Evolutionary conservation across 2,888 invertebrate species (phyloP).

Genomic region (Liposcelis brunnea): DNA sequence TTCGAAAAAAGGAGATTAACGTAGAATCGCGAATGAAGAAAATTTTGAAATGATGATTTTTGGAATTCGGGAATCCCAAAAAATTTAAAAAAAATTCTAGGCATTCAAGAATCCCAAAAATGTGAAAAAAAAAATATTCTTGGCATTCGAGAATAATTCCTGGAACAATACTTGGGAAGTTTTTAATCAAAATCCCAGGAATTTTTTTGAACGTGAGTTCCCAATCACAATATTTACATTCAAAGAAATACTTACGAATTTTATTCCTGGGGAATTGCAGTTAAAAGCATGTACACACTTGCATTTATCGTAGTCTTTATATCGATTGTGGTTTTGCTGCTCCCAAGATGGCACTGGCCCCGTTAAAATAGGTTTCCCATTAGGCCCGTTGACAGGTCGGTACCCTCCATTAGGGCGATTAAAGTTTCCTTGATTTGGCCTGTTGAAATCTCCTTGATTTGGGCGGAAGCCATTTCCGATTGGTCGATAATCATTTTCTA

Average conservation of each 20-base stretch:
- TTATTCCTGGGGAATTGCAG: slow-evolving; percentile 33
- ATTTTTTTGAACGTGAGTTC: neutral
- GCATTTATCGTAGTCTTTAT: slow-evolving; percentile 21
- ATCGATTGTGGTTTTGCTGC: slow-evolving; percentile 1
- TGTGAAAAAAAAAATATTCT: too few relatives aligned
- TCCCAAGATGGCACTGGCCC: slow-evolving; percentile 29
- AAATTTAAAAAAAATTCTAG: too few relatives aligned
- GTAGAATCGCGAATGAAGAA: too few relatives aligned
- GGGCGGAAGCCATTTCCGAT: neutral
- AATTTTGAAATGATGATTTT: too few relatives aligned
- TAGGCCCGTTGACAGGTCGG: slow-evolving; percentile 1
- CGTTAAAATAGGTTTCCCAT: slow-evolving; percentile 19
- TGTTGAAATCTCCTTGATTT: neutral
- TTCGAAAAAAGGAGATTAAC: too few relatives aligned
- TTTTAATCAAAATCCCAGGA: neutral
- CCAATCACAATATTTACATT: slow-evolving; percentile 11
- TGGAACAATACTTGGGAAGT: too few relatives aligned
- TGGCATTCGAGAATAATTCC: too few relatives aligned
- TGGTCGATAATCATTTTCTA: neutral
- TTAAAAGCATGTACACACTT: slow-evolving; percentile 37
- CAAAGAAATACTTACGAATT: slow-evolving; percentile 27
- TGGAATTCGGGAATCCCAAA: too few relatives aligned
- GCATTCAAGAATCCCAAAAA: too few relatives aligned
- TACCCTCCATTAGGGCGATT: slow-evolving; percentile 4
- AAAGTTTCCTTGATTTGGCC: neutral